These are phyloP conservation scores for Ornithoptera alexandrae DNA, from an alignment of 2,888 invertebrate species.

Conservation along the genomic window DNA sequence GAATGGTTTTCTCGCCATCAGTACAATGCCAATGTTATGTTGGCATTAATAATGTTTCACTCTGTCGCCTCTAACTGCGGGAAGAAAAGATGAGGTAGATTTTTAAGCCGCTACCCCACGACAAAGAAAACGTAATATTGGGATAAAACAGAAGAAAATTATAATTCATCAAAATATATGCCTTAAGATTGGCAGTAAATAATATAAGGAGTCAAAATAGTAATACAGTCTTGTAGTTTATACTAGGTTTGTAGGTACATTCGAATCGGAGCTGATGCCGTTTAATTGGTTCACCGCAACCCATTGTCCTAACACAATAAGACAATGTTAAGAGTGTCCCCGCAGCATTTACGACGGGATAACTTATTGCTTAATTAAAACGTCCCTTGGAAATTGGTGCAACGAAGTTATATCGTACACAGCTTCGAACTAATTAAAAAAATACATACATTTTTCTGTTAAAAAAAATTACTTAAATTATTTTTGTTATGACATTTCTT, in stretches of 20 bases:
- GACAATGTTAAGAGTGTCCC: constrained; percentile 23
- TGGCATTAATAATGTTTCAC: no score
- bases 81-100: no score
- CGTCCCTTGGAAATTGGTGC: constrained; percentile 15
- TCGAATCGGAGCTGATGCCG: constrained; percentile 14
- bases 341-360: constrained; percentile 23
- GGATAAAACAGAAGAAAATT: no score
- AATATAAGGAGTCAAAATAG: not conserved
- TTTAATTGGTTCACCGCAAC: constrained; percentile 24
- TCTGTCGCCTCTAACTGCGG: no score
- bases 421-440: not conserved
- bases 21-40: no score
- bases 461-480: no score
- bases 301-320: constrained; percentile 23
- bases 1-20: no score
- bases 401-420: not conserved
- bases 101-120: no score
- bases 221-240: constrained; percentile 2
- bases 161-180: not conserved
- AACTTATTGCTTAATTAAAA: constrained; percentile 24
- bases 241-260: constrained; percentile 10
- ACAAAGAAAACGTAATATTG: no score
- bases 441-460: no score
- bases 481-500: no score
- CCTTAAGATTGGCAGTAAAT: not conserved